A percentile compares a stretch with the other conserved stretches of the same genome.
These are phyloP conservation scores for Drosophila ogumai DNA, from an alignment of 1,140 invertebrate species.

Conservation along the genomic window DNA sequence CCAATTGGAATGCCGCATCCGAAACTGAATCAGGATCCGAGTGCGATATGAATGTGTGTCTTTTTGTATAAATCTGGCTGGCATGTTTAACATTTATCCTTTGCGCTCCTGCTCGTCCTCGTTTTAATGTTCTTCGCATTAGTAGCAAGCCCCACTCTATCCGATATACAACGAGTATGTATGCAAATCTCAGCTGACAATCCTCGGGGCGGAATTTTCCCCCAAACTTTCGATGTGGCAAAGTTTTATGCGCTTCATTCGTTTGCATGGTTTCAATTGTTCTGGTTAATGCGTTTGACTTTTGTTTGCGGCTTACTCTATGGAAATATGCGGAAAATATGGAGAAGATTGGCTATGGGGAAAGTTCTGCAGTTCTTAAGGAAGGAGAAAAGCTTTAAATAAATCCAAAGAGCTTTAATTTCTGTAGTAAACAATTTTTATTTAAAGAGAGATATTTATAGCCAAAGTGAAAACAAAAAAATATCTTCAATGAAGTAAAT, in stretches of 20 bases:
- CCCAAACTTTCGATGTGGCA: constrained; percentile 16
- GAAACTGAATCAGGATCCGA: constrained; percentile 6
- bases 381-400: too few relatives aligned
- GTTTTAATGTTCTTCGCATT: constrained; percentile 68
- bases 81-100: constrained; percentile 66
- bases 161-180: constrained; percentile 26
- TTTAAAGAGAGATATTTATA: too few relatives aligned
- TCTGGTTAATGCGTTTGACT: constrained; percentile 69
- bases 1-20: constrained; percentile 18
- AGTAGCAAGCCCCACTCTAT: constrained; percentile 53
- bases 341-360: not conserved
- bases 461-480: too few relatives aligned
- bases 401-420: not conserved
- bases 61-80: constrained; percentile 53
- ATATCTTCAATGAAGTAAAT: not conserved
- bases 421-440: not conserved
- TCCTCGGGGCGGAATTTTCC: constrained; percentile 34
- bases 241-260: constrained; percentile 57
- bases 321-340: not conserved
- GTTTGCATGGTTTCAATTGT: constrained; percentile 53
- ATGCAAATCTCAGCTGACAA: constrained; percentile 57
- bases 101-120: constrained; percentile 10
- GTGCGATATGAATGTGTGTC: constrained; percentile 29
- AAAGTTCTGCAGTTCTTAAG: not conserved
- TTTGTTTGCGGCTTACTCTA: constrained; percentile 49